A percentile compares a stretch with the other conserved stretches of the same genome.
Conservation (phyloP, 1,140 invertebrate species). For the Hermetia illucens region DNA sequence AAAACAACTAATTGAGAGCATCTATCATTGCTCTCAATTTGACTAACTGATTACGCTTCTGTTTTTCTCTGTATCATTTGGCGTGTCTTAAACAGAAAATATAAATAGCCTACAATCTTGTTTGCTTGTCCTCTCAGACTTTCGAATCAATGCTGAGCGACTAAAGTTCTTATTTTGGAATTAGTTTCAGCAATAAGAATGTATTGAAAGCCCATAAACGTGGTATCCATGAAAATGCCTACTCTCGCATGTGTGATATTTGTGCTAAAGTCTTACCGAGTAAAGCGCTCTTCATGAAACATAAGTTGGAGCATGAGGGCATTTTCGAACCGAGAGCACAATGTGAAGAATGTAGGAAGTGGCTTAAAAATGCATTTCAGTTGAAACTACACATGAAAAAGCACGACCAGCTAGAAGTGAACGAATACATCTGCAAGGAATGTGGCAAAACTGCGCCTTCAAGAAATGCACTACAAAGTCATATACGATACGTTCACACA, state of each 20-base stretch:
- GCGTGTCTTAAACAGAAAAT: no score
- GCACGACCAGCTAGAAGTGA: slow-evolving; percentile 5
- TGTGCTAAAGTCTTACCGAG: neutral
- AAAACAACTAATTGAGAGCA: no score
- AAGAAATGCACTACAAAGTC: neutral
- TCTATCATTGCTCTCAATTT: no score
- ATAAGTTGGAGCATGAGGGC: neutral
- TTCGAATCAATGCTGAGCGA: no score
- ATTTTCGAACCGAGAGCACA: neutral
- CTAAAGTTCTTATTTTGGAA: no score
- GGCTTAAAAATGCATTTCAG: neutral
- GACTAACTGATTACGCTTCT: no score
- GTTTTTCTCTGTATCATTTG: no score
- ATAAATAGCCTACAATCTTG: no score
- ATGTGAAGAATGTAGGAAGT: neutral
- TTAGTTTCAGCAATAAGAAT: neutral
- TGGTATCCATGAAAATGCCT: neutral
- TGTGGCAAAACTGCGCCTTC: neutral
- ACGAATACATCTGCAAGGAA: neutral
- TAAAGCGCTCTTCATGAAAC: neutral
- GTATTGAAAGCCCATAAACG: neutral
- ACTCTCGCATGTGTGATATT: neutral
- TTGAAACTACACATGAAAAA: neutral
- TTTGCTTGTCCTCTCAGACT: no score
- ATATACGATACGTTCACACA: neutral